phyloP scores from a whole-genome alignment of 2,888 invertebrate species.

The Scelioninae gen. 1 region DNA sequence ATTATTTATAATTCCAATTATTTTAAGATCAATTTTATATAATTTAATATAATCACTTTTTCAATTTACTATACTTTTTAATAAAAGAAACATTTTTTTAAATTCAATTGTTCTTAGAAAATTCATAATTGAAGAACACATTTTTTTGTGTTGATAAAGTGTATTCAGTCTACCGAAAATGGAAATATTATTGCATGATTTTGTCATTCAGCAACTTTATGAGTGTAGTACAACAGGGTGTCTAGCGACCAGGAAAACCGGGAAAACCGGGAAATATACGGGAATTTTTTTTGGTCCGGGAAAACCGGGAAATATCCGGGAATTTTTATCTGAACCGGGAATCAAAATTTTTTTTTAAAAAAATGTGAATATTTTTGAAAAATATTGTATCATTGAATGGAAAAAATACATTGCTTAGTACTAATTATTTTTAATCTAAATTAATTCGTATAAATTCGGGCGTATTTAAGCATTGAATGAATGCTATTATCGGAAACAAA shows the following conservation, averaged over 20 bases:
- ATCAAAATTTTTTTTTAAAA: not conserved
- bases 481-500: not conserved
- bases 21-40: too few species aligned
- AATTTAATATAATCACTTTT: too few species aligned
- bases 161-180: too few species aligned
- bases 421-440: not conserved
- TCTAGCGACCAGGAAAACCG: conserved; percentile 2
- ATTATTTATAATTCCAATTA: too few species aligned
- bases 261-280: not conserved
- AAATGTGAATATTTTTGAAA: not conserved
- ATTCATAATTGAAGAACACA: too few species aligned
- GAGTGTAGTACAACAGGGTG: not conserved
- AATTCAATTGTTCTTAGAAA: too few species aligned
- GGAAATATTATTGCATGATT: too few species aligned
- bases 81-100: too few species aligned
- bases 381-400: not conserved
- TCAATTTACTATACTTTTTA: too few species aligned
- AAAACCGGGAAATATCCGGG: conserved; percentile 7
- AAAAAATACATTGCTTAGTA: not conserved
- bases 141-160: too few species aligned
- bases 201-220: too few species aligned
- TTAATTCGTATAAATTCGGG: conserved; percentile 4
- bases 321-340: conserved; percentile 5
- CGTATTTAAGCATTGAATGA: conserved; percentile 1
- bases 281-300: conserved; percentile 7